Base-by-base conservation (phyloP, 2,797 vertebrate genomes). In the Sphenopsis melanotis region DNA sequence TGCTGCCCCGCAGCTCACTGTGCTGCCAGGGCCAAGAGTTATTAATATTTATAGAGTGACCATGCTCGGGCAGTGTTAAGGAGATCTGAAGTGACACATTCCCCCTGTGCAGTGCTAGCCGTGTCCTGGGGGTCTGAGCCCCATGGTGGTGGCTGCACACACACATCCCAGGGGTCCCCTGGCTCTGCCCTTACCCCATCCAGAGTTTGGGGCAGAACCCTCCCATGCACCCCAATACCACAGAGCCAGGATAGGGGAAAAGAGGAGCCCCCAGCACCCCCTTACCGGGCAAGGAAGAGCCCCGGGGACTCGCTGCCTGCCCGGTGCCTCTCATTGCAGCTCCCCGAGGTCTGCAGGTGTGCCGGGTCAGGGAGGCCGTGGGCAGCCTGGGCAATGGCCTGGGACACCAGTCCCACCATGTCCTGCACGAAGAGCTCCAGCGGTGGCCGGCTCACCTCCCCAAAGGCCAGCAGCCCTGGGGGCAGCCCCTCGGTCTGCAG, bases 401-500 rank as follows among this genome's bases (percentile, higher is more conserved):
- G 95, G 22, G 97, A 94, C 49, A 99, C 61, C 32, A 99, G 93
- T 85, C 98, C 98, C 76, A 99, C 97, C 0, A 97, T 97, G 0
- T 99, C 99, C 3, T 96, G 97, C 61, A 99, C 19, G 2, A 98
- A 98, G 27, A 98, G 98, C 71, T 99, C 98, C 46, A 99, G 96
- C 0, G 98, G 98, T 5, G 99, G 98, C 30, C 80, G 95, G 36
- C 97, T 96, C 46, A 98, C 97, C 91, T 99, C 98, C 0, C 99
- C 99, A 1, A 98, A 98, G 2, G 99, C 99, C 92, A 99, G 92
- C 29, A 99, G 96, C 34, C 99, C 99, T 0, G 96, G 96, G 0
- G 99, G 99, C 82, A 99, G 95, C 10, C 98, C 98, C 2, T 98
- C 97, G 0, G 98, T 98, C 46, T 98, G 98, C 85, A 99, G 97